A percentile compares a stretch with the other conserved stretches of the same genome.
These are phyloP conservation scores for Philonicus albiceps DNA, from an alignment of 2,888 invertebrate species.

Conservation along the genomic window DNA sequence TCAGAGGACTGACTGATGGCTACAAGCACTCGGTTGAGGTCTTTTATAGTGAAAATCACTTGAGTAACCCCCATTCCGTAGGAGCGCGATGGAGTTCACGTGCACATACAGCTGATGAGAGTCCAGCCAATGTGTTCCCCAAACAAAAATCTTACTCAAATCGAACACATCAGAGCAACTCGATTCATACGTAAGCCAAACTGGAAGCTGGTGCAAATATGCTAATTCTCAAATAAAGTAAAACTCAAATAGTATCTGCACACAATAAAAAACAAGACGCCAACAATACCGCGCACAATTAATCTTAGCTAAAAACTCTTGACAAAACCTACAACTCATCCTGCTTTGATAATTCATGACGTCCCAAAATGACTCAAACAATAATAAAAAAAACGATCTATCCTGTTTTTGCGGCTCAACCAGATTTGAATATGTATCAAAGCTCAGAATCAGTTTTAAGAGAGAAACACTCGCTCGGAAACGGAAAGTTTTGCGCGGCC, in stretches of 20 bases:
- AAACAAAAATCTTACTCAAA: neutral
- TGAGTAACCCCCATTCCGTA: slow-evolving; percentile 6
- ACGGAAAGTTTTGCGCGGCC: neutral
- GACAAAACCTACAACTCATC: neutral
- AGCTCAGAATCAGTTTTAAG: neutral
- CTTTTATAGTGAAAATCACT: slow-evolving; percentile 26
- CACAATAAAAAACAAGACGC: neutral
- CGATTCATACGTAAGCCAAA: neutral
- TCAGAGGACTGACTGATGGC: slow-evolving; percentile 18
- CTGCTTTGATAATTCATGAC: neutral
- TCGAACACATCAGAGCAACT: neutral
- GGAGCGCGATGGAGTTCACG: neutral
- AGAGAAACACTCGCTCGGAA: neutral
- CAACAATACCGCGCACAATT: neutral
- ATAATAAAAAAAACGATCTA: neutral
- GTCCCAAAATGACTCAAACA: neutral
- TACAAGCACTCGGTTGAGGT: neutral
- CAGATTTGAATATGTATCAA: neutral
- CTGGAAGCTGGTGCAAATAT: neutral
- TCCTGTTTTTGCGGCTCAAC: neutral
- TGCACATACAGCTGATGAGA: neutral
- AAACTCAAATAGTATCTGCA: neutral
- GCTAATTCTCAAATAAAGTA: neutral
- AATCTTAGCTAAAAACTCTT: neutral
- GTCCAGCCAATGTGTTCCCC: neutral